Conservation (phyloP, 2,888 invertebrate species). For the Nomada goodeniana region DNA sequence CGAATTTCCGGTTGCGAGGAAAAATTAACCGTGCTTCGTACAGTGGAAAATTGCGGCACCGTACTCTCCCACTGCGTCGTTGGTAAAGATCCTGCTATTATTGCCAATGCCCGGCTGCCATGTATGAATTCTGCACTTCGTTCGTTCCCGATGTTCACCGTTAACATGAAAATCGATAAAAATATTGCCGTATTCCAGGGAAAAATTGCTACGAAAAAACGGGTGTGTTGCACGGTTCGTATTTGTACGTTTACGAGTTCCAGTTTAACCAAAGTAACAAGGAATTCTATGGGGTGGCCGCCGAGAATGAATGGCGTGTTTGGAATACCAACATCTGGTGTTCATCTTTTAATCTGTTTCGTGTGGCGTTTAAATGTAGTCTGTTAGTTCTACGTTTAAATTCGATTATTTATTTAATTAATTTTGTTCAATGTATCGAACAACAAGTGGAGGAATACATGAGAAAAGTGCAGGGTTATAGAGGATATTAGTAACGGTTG, state of each 20-base stretch:
- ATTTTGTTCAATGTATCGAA: too few species aligned
- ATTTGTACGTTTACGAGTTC: conserved; percentile 1
- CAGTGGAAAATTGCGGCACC: conserved; percentile 31
- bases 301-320: background rate
- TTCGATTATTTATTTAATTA: too few species aligned
- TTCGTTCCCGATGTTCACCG: background rate
- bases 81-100: conserved; percentile 37
- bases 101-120: background rate
- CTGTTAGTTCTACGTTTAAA: too few species aligned
- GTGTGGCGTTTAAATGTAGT: background rate
- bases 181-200: conserved; percentile 37
- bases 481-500: too few species aligned
- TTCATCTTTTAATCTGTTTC: background rate
- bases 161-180: conserved; percentile 29
- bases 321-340: background rate
- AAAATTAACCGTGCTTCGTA: conserved; percentile 26
- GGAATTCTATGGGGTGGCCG: background rate
- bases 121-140: conserved; percentile 13
- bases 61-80: background rate
- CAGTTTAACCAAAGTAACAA: background rate
- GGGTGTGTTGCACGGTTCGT: conserved; percentile 7
- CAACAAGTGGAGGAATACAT: too few species aligned
- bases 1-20: conserved; percentile 19
- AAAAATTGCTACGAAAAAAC: conserved; percentile 36
- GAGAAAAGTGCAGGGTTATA: too few species aligned